Evolutionary conservation across 2,113 vertebrate species (phyloP).

Genomic region (Stercorarius parasiticus): DNA sequence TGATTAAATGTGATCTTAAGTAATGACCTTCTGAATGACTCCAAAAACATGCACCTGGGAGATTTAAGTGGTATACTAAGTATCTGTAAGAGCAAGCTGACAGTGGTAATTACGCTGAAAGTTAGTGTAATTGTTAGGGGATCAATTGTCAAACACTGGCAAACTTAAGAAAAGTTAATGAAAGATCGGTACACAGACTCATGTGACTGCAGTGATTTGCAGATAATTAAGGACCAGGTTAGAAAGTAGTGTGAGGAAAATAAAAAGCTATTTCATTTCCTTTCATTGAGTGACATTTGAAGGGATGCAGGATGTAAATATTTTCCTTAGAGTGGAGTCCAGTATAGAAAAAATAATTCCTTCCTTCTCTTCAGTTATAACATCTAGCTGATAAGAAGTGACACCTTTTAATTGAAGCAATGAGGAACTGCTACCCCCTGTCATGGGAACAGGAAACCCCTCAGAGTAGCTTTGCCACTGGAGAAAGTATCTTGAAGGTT

Average conservation of each 20-base stretch:
- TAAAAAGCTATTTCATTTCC: not conserved
- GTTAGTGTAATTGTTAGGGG: conserved; percentile 46
- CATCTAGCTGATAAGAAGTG: not conserved
- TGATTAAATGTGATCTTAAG: conserved; percentile 46
- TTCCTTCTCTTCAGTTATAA: not conserved
- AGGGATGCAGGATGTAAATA: not conserved
- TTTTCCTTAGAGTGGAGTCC: not conserved
- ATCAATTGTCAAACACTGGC: conserved; percentile 43
- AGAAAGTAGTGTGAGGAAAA: not conserved
- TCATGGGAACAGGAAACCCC: not conserved
- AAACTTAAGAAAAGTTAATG: conserved; percentile 37
- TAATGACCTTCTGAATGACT: conserved; percentile 50
- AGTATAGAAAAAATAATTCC: not conserved
- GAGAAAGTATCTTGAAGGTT: not conserved
- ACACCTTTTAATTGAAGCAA: not conserved
- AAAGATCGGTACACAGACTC: not conserved
- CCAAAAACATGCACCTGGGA: conserved; percentile 18
- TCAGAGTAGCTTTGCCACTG: not conserved
- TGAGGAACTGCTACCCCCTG: not conserved
- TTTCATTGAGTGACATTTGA: not conserved
- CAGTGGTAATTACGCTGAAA: conserved; percentile 42
- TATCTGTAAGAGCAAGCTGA: conserved; percentile 17
- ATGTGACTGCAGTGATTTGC: conserved; percentile 7
- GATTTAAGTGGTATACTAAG: conserved; percentile 28
- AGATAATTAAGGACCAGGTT: not conserved